Conservation (phyloP, 1,140 invertebrate genomes). For the Papilio machaon region DNA sequence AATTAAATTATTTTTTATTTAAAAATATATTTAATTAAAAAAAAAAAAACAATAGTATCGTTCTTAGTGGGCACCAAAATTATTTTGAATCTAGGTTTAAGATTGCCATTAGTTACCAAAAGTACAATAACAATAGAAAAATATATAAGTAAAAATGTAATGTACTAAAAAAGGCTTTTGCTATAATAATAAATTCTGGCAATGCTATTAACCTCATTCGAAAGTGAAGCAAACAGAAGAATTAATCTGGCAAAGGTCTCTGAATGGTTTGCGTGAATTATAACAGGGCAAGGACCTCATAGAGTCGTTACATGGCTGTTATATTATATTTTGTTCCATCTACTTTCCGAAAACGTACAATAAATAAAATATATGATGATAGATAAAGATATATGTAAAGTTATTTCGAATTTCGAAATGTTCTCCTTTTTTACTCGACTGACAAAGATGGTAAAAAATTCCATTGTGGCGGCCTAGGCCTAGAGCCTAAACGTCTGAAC, state of each 20-base stretch:
- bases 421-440: too few species aligned
- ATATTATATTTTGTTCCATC: not conserved
- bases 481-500: too few species aligned
- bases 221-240: slow-evolving; percentile 12
- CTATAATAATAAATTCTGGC: not conserved
- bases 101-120: too few species aligned
- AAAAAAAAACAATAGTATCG: too few species aligned
- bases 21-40: too few species aligned
- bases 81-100: too few species aligned
- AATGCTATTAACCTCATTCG: slow-evolving; percentile 3
- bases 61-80: too few species aligned
- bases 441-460: too few species aligned
- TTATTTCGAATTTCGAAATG: too few species aligned
- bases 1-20: too few species aligned
- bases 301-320: not conserved
- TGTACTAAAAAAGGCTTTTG: not conserved
- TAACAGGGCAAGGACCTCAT: not conserved
- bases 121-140: too few species aligned
- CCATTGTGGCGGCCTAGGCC: too few species aligned
- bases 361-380: not conserved
- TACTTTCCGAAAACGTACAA: not conserved
- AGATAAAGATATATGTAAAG: not conserved
- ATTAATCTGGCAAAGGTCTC: not conserved
- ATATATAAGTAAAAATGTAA: not conserved
- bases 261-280: not conserved